phyloP scores from a whole-genome alignment of 2,888 invertebrate species.

The Apamea crenata region DNA sequence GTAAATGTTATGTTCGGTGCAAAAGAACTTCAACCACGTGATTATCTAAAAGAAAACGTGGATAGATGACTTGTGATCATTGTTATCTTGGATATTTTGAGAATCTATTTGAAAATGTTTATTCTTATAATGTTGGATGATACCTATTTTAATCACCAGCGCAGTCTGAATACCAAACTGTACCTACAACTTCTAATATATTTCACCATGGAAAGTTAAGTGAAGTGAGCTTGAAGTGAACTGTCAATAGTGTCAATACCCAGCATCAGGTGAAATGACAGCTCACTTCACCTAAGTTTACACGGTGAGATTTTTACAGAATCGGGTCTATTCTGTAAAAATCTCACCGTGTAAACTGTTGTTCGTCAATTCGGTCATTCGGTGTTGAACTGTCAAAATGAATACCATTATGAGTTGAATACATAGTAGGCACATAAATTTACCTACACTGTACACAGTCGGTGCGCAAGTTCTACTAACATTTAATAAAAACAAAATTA shows the following conservation, averaged over 20 bases:
- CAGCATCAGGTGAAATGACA: neutral
- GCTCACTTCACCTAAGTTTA: neutral
- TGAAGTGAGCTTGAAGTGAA: too few species aligned
- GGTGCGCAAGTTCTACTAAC: neutral
- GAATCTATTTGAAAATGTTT: neutral
- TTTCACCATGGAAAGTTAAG: neutral
- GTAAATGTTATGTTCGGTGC: slow-evolving; percentile 1
- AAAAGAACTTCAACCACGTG: neutral
- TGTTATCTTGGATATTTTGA: neutral
- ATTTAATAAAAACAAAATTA: neutral
- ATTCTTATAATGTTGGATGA: neutral
- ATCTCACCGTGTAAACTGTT: too few species aligned
- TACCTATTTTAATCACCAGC: neutral
- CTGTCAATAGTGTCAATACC: neutral
- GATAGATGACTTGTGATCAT: neutral
- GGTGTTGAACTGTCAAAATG: neutral
- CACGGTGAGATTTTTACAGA: neutral
- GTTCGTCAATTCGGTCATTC: neutral
- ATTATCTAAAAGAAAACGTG: slow-evolving; percentile 12
- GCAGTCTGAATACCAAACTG: neutral
- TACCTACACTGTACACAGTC: neutral
- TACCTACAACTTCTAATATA: neutral
- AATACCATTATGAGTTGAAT: neutral
- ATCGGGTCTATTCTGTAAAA: too few species aligned
- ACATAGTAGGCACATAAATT: neutral